Base-by-base conservation (phyloP, 2,113 vertebrate species). In the Regulus satrapa region DNA sequence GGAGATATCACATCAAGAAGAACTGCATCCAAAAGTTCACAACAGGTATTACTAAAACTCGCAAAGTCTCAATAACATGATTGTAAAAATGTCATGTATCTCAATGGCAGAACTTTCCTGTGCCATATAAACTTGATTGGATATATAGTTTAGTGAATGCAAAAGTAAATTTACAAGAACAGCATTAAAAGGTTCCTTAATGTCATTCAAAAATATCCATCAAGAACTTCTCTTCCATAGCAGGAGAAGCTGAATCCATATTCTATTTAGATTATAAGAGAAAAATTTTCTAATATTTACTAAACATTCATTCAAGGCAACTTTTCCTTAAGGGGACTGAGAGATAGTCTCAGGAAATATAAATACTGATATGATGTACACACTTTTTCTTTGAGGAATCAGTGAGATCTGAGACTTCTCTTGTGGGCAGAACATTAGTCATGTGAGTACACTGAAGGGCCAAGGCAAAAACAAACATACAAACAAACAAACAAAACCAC, bases 401-500 rank as follows among this genome's bases (percentile, higher is more conserved):
- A 17, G 9, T 49, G 26, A 58, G 8, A 9, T 45, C 11, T 71
- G 32, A 45, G 62, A 59, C 10, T 64, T 73, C 10, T 75, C 3
- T 36, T 68, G 4, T 32, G 23, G 13, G 9, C 28, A 16, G 14
- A 51, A 14, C 19, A 14, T 4, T 36, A 38, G 10, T 21, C 10
- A 31, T 45, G 54, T 31, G 4, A 6, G 7, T 45, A 26, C 4
- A 4, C 0, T 24, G 10, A 75, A 67, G 10, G 11, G 21, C 4
- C n/a, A 45, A 69, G 24, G 10, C 32, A 16, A 28, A 36, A 63
- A n/a, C n/a, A n/a, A n/a, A n/a, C n/a, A n/a, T n/a, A n/a, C n/a
- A n/a, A n/a, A n/a, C n/a, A n/a, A n/a, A n/a, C n/a, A n/a, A n/a
- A n/a, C n/a, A n/a, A 73, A 77, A 20, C 2, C 1, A 40, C 4